Evolutionary conservation across 2,888 invertebrate genomes (phyloP).

Genomic region (Rhopalosiphum nymphaeae): DNA sequence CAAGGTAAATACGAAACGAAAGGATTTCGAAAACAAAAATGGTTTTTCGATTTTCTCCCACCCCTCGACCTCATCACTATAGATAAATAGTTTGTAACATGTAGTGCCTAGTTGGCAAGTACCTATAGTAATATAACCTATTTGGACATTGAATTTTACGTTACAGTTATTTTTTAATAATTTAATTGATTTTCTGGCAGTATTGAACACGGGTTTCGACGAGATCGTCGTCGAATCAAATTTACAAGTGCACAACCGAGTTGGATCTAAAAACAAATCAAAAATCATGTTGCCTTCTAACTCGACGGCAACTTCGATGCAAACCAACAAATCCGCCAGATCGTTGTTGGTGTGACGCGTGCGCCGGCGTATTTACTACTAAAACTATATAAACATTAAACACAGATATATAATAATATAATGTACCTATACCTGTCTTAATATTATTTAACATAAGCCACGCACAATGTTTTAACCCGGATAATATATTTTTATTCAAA

Average conservation of each 20-base stretch:
- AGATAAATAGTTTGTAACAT: not conserved
- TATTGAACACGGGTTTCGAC: constrained; percentile 69
- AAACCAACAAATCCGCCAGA: constrained; percentile 21
- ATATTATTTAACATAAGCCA: not conserved
- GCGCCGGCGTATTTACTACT: not conserved
- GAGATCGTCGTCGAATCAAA: constrained; percentile 71
- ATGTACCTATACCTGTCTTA: not conserved
- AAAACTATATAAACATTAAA: not conserved
- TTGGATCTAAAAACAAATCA: constrained; percentile 65
- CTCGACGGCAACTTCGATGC: not conserved
- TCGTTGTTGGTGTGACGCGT: constrained; percentile 28
- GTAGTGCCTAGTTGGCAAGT: not conserved
- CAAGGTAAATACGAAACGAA: constrained; percentile 41
- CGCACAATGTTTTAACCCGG: not conserved
- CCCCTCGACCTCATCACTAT: not conserved
- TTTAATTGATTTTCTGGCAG: not conserved
- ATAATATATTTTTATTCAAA: not conserved
- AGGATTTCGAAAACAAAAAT: not conserved
- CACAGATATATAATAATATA: not conserved
- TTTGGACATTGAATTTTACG: not conserved
- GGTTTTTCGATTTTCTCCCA: not conserved
- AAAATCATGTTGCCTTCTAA: constrained; percentile 58
- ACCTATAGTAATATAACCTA: not conserved
- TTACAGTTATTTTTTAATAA: not conserved
- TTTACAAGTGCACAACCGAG: constrained; percentile 67